Evolutionary conservation across 2,888 invertebrate genomes (phyloP).

Genomic region (Tachystola acroxantha): DNA sequence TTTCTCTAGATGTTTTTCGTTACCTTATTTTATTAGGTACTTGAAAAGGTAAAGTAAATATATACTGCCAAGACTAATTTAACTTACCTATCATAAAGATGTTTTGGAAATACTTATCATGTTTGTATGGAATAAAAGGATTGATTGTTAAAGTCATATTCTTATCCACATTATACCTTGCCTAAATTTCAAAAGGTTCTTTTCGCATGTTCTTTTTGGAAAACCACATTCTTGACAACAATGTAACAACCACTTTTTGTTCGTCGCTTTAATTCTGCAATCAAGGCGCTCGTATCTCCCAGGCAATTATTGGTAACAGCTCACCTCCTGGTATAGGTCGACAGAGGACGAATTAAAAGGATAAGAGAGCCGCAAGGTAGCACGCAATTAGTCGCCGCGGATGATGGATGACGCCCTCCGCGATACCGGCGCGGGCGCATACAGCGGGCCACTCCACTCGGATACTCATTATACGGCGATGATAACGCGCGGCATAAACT

Average conservation of each 20-base stretch:
- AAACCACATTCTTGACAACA: constrained; percentile 28
- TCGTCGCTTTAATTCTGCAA: constrained; percentile 47
- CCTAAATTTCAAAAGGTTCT: too few species aligned
- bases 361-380: constrained; percentile 71
- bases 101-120: too few species aligned
- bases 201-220: too few species aligned
- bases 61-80: too few species aligned
- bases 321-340: constrained; percentile 52
- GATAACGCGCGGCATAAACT: constrained; percentile 67
- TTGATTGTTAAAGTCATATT: too few species aligned
- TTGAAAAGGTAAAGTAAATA: constrained; percentile 15
- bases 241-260: constrained; percentile 51
- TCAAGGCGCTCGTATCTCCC: constrained; percentile 45
- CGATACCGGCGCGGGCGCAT: constrained; percentile 63
- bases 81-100: too few species aligned
- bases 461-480: constrained; percentile 71
- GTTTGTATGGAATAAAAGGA: too few species aligned
- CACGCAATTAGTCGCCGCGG: constrained; percentile 69
- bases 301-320: constrained; percentile 60
- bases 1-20: too few species aligned
- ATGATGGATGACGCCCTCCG: constrained; percentile 70
- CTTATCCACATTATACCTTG: too few species aligned
- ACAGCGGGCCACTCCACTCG: too few species aligned
- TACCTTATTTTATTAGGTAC: too few species aligned
- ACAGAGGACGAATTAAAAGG: constrained; percentile 69